A percentile compares a stretch with the other conserved stretches of the same genome.
Evolutionary conservation across 2,113 vertebrate genomes (phyloP).

Genomic region (Heptranchias perlo): DNA sequence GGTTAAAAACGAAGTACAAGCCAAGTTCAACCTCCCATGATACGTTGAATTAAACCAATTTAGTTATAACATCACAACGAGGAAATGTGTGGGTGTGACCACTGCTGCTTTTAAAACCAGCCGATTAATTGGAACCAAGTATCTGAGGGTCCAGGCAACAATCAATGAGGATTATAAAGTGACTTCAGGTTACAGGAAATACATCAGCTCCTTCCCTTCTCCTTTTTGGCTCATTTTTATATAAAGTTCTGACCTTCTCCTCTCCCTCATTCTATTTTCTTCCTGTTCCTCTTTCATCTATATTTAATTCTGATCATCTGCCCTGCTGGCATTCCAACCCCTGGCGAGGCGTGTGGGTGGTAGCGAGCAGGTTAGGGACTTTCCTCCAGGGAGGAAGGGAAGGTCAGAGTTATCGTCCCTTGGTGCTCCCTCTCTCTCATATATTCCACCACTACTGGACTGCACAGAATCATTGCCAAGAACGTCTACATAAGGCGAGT

Average conservation of each 20-base stretch:
- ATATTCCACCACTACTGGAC: background rate
- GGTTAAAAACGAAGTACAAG: background rate
- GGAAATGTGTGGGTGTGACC: background rate
- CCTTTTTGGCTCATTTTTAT: constrained; percentile 10
- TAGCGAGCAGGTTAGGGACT: background rate
- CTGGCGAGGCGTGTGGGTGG: background rate
- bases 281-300: background rate
- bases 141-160: background rate
- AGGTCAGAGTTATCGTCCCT: background rate
- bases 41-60: background rate
- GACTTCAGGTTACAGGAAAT: constrained; percentile 9
- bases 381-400: background rate
- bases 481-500: background rate
- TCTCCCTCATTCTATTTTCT: constrained; percentile 9
- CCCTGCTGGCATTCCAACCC: background rate
- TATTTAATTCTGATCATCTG: constrained; percentile 11
- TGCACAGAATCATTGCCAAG: background rate
- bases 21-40: background rate
- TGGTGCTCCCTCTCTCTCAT: background rate
- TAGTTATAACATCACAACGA: background rate
- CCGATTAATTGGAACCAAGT: background rate
- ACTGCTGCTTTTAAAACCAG: background rate
- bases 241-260: constrained; percentile 20
- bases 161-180: constrained; percentile 2
- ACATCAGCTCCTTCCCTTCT: background rate